Evolutionary conservation across 2,888 invertebrate species (phyloP).

Genomic region (Gastrophysa polygoni): DNA sequence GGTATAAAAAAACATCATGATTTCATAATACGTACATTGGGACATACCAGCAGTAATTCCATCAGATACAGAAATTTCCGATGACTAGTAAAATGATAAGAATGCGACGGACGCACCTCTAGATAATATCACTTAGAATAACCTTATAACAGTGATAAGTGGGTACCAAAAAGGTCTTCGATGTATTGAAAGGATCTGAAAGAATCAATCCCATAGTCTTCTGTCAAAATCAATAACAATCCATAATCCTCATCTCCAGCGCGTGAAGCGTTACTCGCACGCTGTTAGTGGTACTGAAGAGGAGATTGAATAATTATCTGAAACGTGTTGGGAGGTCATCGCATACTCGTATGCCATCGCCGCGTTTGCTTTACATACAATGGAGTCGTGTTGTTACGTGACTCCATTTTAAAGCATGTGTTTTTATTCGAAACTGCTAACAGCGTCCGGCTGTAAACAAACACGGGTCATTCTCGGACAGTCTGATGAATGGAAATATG

Average conservation of each 20-base stretch:
- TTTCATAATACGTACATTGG: too few species aligned
- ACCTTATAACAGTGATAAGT: too few species aligned
- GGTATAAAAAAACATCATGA: too few species aligned
- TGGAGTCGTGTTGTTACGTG: slow-evolving; percentile 56
- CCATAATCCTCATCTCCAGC: slow-evolving; percentile 5
- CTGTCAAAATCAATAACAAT: not conserved
- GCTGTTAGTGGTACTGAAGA: slow-evolving; percentile 20
- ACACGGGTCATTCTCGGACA: slow-evolving; percentile 38
- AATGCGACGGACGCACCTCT: too few species aligned
- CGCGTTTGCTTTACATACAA: slow-evolving; percentile 57
- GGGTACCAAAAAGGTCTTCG: too few species aligned
- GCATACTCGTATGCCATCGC: slow-evolving; percentile 46
- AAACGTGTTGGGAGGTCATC: slow-evolving; percentile 56
- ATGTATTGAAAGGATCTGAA: too few species aligned
- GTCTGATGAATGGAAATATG: slow-evolving; percentile 52
- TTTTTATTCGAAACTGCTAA: slow-evolving; percentile 48
- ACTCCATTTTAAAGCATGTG: slow-evolving; percentile 54
- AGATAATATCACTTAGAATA: too few species aligned
- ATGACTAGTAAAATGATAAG: too few species aligned
- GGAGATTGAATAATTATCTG: slow-evolving; percentile 55
- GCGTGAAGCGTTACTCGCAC: slow-evolving; percentile 3
- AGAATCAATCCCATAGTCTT: not conserved
- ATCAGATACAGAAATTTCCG: too few species aligned
- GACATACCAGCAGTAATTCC: too few species aligned
- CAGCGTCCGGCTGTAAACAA: slow-evolving; percentile 37